A percentile compares a stretch with the other conserved stretches of the same genome.
phyloP scores from a whole-genome alignment of 2,113 vertebrate genomes.

The Nothobranchius furzeri region DNA sequence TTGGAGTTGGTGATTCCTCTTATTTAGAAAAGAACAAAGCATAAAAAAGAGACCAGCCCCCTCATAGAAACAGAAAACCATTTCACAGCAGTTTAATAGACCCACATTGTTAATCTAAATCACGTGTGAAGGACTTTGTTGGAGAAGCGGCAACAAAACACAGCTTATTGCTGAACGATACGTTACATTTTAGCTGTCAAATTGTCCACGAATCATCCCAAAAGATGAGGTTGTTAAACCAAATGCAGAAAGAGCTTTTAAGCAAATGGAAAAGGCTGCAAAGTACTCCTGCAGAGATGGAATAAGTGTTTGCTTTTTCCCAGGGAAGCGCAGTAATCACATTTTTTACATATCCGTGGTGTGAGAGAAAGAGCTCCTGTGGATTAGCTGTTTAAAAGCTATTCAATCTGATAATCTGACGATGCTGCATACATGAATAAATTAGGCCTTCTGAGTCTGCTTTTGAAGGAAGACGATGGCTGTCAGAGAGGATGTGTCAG shows the following conservation, averaged over 20 bases:
- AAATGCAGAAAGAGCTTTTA: conserved; percentile 9
- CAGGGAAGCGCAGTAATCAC: conserved; percentile 20
- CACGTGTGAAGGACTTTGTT: not conserved
- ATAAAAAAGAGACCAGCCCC: conserved; percentile 7
- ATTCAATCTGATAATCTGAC: conserved; percentile 53
- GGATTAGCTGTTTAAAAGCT: conserved; percentile 53
- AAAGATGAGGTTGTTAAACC: conserved; percentile 2
- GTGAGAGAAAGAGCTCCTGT: conserved; percentile 26
- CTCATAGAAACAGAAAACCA: not conserved
- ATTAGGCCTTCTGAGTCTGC: conserved; percentile 23
- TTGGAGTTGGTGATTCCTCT: not conserved
- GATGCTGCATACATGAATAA: conserved; percentile 42
- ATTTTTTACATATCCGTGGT: conserved; percentile 53
- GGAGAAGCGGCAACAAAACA: not conserved
- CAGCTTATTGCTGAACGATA: conserved; percentile 4
- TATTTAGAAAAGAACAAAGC: conserved; percentile 19
- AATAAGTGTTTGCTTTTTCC: conserved; percentile 25
- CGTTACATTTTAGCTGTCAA: not conserved
- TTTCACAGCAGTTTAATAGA: not conserved
- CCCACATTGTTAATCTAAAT: conserved; percentile 1
- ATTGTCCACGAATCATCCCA: not conserved
- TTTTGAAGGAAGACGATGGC: conserved; percentile 21
- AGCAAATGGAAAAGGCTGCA: not conserved
- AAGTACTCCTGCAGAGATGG: conserved; percentile 11
- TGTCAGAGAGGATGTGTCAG: conserved; percentile 15